Percentiles rank a stretch among this genome's conserved stretches.
These are phyloP conservation scores for Volucella inflata DNA, from an alignment of 2,888 invertebrate genomes.

Conservation along the genomic window DNA sequence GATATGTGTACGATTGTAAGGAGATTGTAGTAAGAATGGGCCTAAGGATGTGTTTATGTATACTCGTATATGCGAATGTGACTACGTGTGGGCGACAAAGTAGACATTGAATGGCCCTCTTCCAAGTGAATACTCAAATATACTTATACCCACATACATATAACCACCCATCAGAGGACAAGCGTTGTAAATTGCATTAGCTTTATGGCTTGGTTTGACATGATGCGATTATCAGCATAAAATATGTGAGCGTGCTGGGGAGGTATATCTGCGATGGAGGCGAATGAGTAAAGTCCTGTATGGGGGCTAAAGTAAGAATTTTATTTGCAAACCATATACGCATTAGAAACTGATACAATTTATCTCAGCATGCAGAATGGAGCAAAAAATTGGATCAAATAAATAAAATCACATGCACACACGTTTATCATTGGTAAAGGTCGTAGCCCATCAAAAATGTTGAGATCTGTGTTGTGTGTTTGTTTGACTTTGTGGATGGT, in stretches of 20 bases:
- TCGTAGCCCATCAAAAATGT: constrained; percentile 62
- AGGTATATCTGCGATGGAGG: background rate
- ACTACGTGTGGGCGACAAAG: background rate
- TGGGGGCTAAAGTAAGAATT: background rate
- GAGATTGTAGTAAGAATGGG: constrained; percentile 5
- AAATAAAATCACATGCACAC: constrained; percentile 63
- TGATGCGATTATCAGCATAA: constrained; percentile 71
- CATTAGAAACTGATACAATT: constrained; percentile 29
- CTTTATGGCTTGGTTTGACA: constrained; percentile 68
- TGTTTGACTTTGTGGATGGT: background rate
- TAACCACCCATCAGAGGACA: constrained; percentile 54
- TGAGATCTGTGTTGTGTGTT: constrained; percentile 28
- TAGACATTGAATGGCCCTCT: constrained; percentile 37
- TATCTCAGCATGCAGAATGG: constrained; percentile 17
- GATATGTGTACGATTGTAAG: constrained; percentile 9
- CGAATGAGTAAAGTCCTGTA: background rate
- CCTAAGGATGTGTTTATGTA: constrained; percentile 29
- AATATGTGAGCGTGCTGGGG: constrained; percentile 46
- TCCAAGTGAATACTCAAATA: background rate
- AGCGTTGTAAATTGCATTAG: constrained; percentile 70
- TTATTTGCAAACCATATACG: constrained; percentile 53
- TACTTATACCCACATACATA: background rate
- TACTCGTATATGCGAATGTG: background rate
- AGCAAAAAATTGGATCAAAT: constrained; percentile 49
- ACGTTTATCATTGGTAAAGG: constrained; percentile 66